phyloP scores from a whole-genome alignment of 2,888 invertebrate species.

The Scelioninae gen. 2 region DNA sequence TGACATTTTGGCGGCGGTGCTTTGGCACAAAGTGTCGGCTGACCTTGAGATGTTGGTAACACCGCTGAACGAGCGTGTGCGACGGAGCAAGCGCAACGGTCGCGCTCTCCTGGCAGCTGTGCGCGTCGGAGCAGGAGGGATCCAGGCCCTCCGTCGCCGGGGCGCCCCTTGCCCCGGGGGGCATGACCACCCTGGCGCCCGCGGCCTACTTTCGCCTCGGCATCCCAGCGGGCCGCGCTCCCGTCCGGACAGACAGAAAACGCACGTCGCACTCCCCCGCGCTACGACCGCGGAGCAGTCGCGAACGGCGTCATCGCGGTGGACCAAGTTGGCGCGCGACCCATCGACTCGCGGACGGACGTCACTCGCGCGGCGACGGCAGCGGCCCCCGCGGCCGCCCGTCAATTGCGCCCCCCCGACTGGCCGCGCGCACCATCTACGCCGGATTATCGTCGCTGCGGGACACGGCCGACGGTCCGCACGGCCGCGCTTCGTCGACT shows the following conservation, averaged over 20 bases:
- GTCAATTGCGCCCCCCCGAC: conserved; percentile 51
- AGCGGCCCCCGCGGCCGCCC: conserved; percentile 16
- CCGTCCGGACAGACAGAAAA: conserved; percentile 8
- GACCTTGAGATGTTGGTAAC: conserved; percentile 74
- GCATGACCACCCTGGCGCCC: conserved; percentile 69
- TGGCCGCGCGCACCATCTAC: conserved; percentile 23
- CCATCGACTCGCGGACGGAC: conserved; percentile 9
- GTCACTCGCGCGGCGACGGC: background rate
- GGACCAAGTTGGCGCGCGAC: conserved; percentile 26
- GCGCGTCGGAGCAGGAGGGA: conserved; percentile 72
- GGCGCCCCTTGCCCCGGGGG: conserved; percentile 71
- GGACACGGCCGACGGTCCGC: background rate
- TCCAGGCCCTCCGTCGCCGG: conserved; percentile 72
- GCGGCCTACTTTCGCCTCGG: conserved; percentile 57
- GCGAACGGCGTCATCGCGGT: conserved; percentile 24
- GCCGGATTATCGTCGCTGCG: background rate
- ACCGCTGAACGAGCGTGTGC: conserved; percentile 68
- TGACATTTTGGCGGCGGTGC: conserved; percentile 6
- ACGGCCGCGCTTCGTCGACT: too few species aligned
- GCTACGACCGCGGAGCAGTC: conserved; percentile 20
- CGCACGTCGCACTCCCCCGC: background rate
- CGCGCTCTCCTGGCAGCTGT: conserved; percentile 68
- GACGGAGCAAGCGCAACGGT: conserved; percentile 62
- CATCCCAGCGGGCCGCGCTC: conserved; percentile 12
- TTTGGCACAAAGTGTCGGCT: conserved; percentile 61